A percentile compares a stretch with the other conserved stretches of the same genome.
phyloP scores from a whole-genome alignment of 2,113 vertebrate genomes.

The Alligator sinensis region DNA sequence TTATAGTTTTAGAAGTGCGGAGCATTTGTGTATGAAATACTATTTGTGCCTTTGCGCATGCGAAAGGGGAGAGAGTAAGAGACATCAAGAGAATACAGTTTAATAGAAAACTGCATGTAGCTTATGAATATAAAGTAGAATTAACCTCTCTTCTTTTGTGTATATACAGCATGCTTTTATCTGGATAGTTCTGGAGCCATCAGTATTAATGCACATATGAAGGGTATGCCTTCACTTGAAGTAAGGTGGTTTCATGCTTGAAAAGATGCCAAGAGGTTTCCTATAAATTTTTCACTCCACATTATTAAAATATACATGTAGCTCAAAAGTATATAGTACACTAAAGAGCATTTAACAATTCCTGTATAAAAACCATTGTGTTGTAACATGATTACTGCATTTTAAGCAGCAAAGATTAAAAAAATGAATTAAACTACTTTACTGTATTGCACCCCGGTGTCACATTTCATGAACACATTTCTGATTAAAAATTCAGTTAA shows the following conservation, averaged over 20 bases:
- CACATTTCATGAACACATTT: background rate
- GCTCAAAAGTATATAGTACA: slow-evolving; percentile 31
- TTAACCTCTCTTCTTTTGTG: background rate
- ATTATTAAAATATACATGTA: slow-evolving; percentile 68
- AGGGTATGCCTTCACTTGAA: slow-evolving; percentile 28
- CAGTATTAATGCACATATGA: slow-evolving; percentile 4
- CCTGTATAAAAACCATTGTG: background rate
- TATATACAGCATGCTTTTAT: background rate
- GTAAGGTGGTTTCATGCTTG: slow-evolving; percentile 58
- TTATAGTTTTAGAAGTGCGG: slow-evolving; percentile 8
- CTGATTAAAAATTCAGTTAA: background rate
- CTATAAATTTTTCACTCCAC: slow-evolving; percentile 60
- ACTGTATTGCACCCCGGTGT: background rate
- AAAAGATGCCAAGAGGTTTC: slow-evolving; percentile 57
- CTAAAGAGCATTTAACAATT: slow-evolving; percentile 12
- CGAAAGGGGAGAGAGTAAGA: background rate
- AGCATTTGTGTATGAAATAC: background rate
- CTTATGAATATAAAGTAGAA: background rate
- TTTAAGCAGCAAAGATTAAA: background rate
- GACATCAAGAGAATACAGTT: background rate
- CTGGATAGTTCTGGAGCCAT: background rate
- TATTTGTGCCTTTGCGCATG: background rate
- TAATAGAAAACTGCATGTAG: background rate
- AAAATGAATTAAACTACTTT: background rate
- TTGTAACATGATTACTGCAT: background rate